Base-by-base conservation (phyloP, 2,797 vertebrate genomes). In the Gymnodraco acuticeps region DNA sequence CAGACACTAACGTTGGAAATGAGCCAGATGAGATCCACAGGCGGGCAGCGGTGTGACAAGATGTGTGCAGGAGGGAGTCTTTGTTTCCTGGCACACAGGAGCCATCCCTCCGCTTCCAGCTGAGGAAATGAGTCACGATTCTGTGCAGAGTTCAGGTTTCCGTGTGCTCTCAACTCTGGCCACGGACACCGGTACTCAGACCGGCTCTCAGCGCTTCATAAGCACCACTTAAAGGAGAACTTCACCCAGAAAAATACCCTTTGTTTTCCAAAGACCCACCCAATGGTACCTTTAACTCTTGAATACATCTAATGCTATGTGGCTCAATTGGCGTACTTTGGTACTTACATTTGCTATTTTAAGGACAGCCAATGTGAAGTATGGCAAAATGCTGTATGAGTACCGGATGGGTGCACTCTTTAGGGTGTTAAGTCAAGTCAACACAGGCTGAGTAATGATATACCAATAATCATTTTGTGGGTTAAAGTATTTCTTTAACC, bases 71-170 rank as follows among this genome's bases (percentile, higher is more conserved):
- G 79, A 64, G 82, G 75, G 65, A 73, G 82, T 62, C 69, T 89
- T 92, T 90, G 88, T 90, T 89, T 89, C 84, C 84, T 64, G 48
- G 87, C 84, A 82, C 75, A 80, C 91, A 82, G 91, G 93, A 94
- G 91, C 83, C 78, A 81, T 91, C 82, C 55, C 87, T 84, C 84
- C 64, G 84, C 90, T 93, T 92, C 93, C 89, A 92, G 84, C 69
- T 78, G 17, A 92, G 95, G 94, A 95, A 95, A 84, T 94, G 93
- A 95, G 84, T 95, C 93, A 93, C 10, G 13, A 83, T 78, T 81
- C 78, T 79, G 88, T 82, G 85, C 79, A 20, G 67, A 88, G 88
- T 89, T 92, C 83, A 87, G 81, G 86, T 93, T 95, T 95, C 94
- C 92, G 80, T 80, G 78, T 64, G 64, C 74, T 73, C 78, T 87